Evolutionary conservation across 2,113 vertebrate species (phyloP).

Genomic region (Pomatorhinus ruficollis): DNA sequence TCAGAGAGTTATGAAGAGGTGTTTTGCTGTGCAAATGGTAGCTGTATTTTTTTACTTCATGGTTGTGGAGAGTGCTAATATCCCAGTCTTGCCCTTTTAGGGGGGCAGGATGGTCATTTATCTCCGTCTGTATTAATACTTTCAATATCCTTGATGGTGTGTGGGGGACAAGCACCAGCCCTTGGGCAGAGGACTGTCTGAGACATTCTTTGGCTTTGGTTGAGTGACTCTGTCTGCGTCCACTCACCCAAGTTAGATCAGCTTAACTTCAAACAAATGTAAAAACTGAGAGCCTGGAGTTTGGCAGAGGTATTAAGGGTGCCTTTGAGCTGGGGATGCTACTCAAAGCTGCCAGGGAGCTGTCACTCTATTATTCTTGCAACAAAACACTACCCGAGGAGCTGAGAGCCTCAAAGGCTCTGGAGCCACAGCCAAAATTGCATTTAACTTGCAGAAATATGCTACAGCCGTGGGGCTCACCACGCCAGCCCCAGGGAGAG

Average conservation of each 20-base stretch:
- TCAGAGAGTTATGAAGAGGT: background rate
- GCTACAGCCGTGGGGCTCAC: rapidly evolving
- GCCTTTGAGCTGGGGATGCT: constrained; percentile 26
- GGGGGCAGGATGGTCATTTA: background rate
- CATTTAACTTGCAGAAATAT: background rate
- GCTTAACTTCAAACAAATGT: constrained; percentile 52
- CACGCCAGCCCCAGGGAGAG: background rate
- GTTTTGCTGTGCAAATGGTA: background rate
- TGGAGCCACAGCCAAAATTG: background rate
- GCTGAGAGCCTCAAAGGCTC: background rate
- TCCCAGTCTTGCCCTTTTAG: background rate
- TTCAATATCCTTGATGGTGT: rapidly evolving
- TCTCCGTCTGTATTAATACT: background rate
- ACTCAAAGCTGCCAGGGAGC: background rate
- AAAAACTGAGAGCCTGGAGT: background rate
- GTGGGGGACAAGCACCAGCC: background rate
- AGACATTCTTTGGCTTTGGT: background rate
- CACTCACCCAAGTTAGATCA: constrained; percentile 28
- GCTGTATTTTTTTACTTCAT: background rate
- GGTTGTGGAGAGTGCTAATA: background rate
- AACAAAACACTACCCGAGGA: background rate
- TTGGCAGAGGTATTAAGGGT: background rate
- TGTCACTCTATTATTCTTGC: constrained; percentile 30
- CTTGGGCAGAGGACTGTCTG: rapidly evolving
- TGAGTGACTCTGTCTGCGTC: background rate